Evolutionary conservation across 2,888 invertebrate species (phyloP).

Genomic region (Drosophila nigricruria): DNA sequence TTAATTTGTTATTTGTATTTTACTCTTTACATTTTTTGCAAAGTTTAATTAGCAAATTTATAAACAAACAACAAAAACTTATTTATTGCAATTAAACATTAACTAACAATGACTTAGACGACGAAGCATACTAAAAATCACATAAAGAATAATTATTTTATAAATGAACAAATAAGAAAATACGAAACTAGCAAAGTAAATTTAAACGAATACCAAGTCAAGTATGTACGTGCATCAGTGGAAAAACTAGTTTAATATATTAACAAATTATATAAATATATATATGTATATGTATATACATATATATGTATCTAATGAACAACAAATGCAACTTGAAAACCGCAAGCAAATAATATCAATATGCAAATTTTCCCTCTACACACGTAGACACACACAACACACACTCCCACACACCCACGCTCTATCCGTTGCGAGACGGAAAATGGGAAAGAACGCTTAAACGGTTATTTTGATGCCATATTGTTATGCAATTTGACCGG

Average conservation of each 20-base stretch:
- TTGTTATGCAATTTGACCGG: slow-evolving; percentile 73
- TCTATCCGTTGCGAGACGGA: slow-evolving; percentile 46
- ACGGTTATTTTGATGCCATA: slow-evolving; percentile 77
- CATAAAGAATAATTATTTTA: slow-evolving; percentile 65
- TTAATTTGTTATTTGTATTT: slow-evolving; percentile 16
- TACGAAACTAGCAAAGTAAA: slow-evolving; percentile 74
- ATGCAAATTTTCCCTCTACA: slow-evolving; percentile 46
- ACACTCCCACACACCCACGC: slow-evolving; percentile 8
- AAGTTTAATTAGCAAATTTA: slow-evolving; percentile 40
- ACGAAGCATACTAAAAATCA: slow-evolving; percentile 71
- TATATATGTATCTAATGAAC: slow-evolving; percentile 51
- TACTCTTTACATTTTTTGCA: slow-evolving; percentile 12
- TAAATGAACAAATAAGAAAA: slow-evolving; percentile 61
- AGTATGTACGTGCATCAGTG: slow-evolving; percentile 69
- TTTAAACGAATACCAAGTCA: slow-evolving; percentile 67
- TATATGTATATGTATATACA: slow-evolving; percentile 26
- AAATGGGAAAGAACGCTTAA: slow-evolving; percentile 57
- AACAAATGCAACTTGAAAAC: slow-evolving; percentile 43
- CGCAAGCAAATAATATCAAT: slow-evolving; percentile 58
- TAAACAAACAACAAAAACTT: slow-evolving; percentile 43
- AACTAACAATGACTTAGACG: slow-evolving; percentile 75
- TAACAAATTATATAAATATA: slow-evolving; percentile 64
- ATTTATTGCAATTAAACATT: slow-evolving; percentile 63
- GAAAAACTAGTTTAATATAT: slow-evolving; percentile 75
- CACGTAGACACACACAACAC: slow-evolving; percentile 7